Evolutionary conservation across 2,888 invertebrate species (phyloP), one percentile per base, ranked within the genome.

Genomic region (Griposia aprilina): DNA sequence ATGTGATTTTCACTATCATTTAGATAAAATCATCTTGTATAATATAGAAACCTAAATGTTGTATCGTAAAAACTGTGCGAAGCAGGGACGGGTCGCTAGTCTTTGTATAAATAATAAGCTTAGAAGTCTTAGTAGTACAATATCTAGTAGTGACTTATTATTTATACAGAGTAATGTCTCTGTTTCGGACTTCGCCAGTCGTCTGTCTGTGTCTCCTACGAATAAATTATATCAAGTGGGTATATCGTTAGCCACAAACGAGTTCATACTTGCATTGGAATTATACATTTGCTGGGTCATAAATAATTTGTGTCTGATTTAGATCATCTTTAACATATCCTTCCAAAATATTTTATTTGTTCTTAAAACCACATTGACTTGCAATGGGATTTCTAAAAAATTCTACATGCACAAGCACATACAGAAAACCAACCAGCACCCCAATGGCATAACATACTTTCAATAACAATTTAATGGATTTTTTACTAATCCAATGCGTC

Each of bases 81-180:
- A 57, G 17, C 20, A 8, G 20, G 7, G 13, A 3, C 20, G 26
- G 20, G 11, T 13, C 8, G 1, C 13, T 20, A 20, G 26, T 13
- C 13, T 26, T 26, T 67, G 68, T 60, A 75, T 82, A 80, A 83
- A 55, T 82, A 63, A 82, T 73, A 52, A 26, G 30, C 23, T 55
- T 23, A 41, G 52, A 75, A 30, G 48, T 50, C 48, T 82, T 13
- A 13, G 15, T 45, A 26, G n/a, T 55, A 8, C 30, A n/a, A 8
- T 41, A 48, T 45, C 13, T 48, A 15, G 48, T 60, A 5, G 6
- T 1, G 7, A 10, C 55, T 77, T 60, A 77, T 77, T 77, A 76
- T 41, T 81, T 48, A 81, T 68, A 71, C 66, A 71, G 1, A 36
- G 15, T 45, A 45, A 23, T 30, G 66, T 45, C 15, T 13, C 48